These are phyloP conservation scores for Epizoanthus scotinus DNA, from an alignment of 92 coral and sea anemone species.

Conservation along the genomic window DNA sequence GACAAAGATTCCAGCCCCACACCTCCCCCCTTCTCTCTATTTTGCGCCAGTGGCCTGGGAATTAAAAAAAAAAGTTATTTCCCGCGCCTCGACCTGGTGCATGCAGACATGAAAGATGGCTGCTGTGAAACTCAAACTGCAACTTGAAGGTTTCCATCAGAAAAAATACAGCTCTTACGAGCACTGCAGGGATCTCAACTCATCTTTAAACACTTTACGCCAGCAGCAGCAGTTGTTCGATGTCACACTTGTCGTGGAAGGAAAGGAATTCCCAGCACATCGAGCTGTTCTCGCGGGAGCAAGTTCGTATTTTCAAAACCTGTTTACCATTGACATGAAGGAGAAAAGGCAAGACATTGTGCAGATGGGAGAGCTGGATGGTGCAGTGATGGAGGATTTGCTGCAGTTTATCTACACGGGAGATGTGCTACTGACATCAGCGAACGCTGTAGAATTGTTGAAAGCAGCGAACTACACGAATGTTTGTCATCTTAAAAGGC, in stretches of 20 bases:
- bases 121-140: no score
- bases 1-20: no score
- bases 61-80: no score
- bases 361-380: not conserved
- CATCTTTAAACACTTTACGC: conserved; percentile 11
- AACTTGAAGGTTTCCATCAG: no score
- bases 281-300: conserved; percentile 24
- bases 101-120: no score
- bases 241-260: conserved; percentile 20
- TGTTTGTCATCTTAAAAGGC: not conserved
- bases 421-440: conserved; percentile 18
- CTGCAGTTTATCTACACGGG: conserved; percentile 32
- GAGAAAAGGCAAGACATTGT: conserved; percentile 25
- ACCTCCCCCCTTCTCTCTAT: no score
- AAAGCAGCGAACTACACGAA: conserved; percentile 37
- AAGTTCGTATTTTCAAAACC: conserved; percentile 25
- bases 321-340: conserved; percentile 34
- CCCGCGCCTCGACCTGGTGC: no score
- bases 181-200: conserved; percentile 18
- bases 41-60: no score
- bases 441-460: conserved; percentile 22
- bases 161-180: conserved; percentile 13
- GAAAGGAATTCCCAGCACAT: conserved; percentile 22
- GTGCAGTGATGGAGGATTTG: conserved; percentile 17
- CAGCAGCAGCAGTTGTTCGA: conserved; percentile 26